A percentile compares a stretch with the other conserved stretches of the same genome.
phyloP scores from a whole-genome alignment of 2,888 invertebrate genomes.

The Thalpophila matura region DNA sequence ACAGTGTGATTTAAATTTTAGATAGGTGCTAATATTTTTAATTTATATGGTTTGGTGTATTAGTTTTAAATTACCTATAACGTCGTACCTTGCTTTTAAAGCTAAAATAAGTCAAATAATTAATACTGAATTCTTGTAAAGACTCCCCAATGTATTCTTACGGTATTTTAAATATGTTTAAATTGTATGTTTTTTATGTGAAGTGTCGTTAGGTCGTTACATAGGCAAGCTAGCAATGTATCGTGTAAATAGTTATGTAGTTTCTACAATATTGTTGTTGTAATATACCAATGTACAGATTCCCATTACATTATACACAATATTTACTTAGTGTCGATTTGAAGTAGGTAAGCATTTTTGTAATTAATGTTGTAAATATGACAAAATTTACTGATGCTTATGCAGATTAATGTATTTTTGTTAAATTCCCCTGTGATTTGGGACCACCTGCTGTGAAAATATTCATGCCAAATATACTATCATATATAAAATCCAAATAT shows the following conservation, averaged over 20 bases:
- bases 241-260: constrained; percentile 53
- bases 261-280: constrained; percentile 30
- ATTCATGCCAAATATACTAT: constrained; percentile 78
- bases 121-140: constrained; percentile 20
- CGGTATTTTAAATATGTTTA: constrained; percentile 28
- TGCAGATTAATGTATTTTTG: constrained; percentile 44
- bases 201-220: constrained; percentile 21
- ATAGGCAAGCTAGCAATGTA: constrained; percentile 54
- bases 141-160: constrained; percentile 33
- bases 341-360: constrained; percentile 40
- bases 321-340: constrained; percentile 14
- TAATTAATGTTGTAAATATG: constrained; percentile 48
- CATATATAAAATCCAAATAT: no score
- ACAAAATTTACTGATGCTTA: constrained; percentile 43
- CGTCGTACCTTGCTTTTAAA: constrained; percentile 60
- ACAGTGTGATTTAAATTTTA: constrained; percentile 46
- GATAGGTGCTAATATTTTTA: constrained; percentile 62
- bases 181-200: constrained; percentile 46
- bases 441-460: constrained; percentile 76
- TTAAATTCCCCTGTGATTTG: constrained; percentile 66
- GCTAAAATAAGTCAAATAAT: constrained; percentile 36
- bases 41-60: constrained; percentile 50
- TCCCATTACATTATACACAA: constrained; percentile 21
- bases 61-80: constrained; percentile 26
- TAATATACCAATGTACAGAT: constrained; percentile 51